phyloP scores from a whole-genome alignment of 2,888 invertebrate genomes.

The Invenusta paracnida region DNA sequence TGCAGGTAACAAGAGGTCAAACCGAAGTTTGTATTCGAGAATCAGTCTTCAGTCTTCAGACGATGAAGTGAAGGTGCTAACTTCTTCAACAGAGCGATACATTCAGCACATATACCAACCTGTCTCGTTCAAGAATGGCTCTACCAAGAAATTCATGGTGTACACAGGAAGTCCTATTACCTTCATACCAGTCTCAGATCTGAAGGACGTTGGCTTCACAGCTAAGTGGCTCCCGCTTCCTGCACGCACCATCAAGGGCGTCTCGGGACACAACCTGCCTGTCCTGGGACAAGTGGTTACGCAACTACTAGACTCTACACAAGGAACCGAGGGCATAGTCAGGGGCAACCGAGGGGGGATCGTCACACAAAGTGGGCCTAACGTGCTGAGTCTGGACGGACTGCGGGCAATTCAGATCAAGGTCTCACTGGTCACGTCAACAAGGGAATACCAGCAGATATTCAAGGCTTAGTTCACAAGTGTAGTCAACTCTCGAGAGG shows the following conservation, averaged over 20 bases:
- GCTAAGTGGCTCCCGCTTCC: background rate
- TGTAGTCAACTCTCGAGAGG: too few relatives aligned
- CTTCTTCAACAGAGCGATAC: background rate
- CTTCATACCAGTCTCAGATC: background rate
- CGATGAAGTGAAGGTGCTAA: background rate
- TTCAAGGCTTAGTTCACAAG: too few relatives aligned
- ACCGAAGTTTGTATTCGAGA: too few relatives aligned
- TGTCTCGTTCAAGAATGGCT: background rate
- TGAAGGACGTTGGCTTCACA: background rate
- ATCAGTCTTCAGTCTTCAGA: background rate
- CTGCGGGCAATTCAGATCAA: background rate
- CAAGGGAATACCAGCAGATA: too few relatives aligned
- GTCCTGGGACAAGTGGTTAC: conserved; percentile 11
- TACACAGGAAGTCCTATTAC: conserved; percentile 5
- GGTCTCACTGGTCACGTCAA: background rate
- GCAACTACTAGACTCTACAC: too few relatives aligned
- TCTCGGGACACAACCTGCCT: background rate
- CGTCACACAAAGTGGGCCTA: background rate
- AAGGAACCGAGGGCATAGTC: too few relatives aligned
- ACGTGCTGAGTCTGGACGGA: background rate
- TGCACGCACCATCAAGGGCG: background rate
- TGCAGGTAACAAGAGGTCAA: too few relatives aligned
- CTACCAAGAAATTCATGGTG: background rate
- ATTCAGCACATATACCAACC: background rate
- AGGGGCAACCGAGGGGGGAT: too few relatives aligned